Evolutionary conservation across 2,888 invertebrate genomes (phyloP), one percentile per base, ranked within the genome.

Genomic region (Diplazon laetatorius): DNA sequence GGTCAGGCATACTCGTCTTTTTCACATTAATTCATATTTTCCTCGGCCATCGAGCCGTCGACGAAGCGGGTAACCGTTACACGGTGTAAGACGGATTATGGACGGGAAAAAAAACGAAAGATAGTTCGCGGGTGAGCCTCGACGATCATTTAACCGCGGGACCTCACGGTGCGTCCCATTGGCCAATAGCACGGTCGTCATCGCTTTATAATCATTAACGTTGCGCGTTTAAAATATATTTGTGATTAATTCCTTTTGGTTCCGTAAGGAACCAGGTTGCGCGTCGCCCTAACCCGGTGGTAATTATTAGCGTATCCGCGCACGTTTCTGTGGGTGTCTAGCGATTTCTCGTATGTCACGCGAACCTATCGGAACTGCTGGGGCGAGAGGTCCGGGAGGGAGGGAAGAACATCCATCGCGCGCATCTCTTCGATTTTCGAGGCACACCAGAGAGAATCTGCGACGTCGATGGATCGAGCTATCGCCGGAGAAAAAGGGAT

Each of bases 151-250:
- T n/a, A n/a, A 1, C n/a, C 52, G 55, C 46, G 20, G n/a, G 12
- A 18, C n/a, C 8, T 50, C 55, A n/a, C 55, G 55, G 39, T 16
- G 1, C 44, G 25, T 14, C 55, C 55, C 55, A 30, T 44, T 12
- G 57, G n/a, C 14, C 30, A 44, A 46, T 73, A 57, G 46, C 46
- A 76, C 35, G 59, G 37, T 65, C 68, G 59, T 71, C 65, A 71
- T 74, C n/a, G n/a, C 30, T 30, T 5, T 30, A 30, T 66, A 78
- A 82, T 82, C 78, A 80, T 80, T 80, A 82, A 75, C 72, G 76
- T 66, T 16, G 62, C 72, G 69, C 73, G 78, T n/a, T n/a, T n/a
- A n/a, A n/a, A n/a, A n/a, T n/a, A n/a, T n/a, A n/a, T n/a, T n/a
- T n/a, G n/a, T n/a, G n/a, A n/a, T n/a, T n/a, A n/a, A n/a, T n/a